Base-by-base conservation (phyloP, 1,140 invertebrate species). In the Macrobrachium rosenbergii region DNA sequence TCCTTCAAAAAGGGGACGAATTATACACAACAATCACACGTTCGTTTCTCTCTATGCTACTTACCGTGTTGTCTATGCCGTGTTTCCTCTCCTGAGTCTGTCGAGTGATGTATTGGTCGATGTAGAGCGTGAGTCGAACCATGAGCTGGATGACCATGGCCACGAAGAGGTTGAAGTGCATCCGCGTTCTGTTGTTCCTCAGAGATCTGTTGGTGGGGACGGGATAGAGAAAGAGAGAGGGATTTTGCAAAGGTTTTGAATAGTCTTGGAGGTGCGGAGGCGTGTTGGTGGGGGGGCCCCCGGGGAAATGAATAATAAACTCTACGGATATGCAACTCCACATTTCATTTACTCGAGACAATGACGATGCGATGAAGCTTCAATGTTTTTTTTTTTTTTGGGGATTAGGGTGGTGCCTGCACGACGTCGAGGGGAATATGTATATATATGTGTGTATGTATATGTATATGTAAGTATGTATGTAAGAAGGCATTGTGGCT, bases 101-200 rank as follows among this genome's bases (percentile, higher is more conserved):
- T 79, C 93, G 90, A 5, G 92, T 92, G 67, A 96, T 92, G 2
- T 94, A 94, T 90, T 97, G 95, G 91, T 98, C 96, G 77, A 97
- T 94, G 92, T 98, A 98, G n/a, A 97, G 91, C 0, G 94, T 95
- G 67, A 98, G 93, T 81, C 96, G 93, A n/a, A 97, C 95, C 43
- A 96, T 91, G 2, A 98, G 96, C 92, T 98, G 96, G 19, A 97
- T 94, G 59, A 96, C 93, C 93, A 97, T 97, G 0, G 97, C 96
- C 3, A 96, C 93, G 91, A 98, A 98, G 37, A 98, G 93, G 90
- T 97, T 96, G 91, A 96, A 95, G 91, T 98, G 97, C 81, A 98
- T 97, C 82, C 95, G 93, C 5, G 97, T 98, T 82, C 97, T 93
- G 90, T 96, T 96, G 90, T 98, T 98, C 85, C 95, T 93, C 52